phyloP scores from a whole-genome alignment of 2,113 vertebrate species.

The Setophaga petechia region DNA sequence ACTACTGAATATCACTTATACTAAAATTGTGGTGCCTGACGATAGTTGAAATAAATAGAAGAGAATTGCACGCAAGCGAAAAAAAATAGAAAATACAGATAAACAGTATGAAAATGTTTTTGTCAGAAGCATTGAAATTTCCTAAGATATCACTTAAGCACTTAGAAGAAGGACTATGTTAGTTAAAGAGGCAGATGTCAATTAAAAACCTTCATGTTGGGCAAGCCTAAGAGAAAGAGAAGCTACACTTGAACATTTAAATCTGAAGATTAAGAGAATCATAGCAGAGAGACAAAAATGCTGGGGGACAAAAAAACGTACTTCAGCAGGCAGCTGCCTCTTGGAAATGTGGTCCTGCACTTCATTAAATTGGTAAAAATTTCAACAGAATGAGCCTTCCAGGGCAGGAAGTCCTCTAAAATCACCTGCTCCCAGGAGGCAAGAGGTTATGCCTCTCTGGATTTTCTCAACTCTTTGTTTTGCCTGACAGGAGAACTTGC shows the following conservation, averaged over 20 bases:
- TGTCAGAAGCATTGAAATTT: not conserved
- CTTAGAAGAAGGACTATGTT: not conserved
- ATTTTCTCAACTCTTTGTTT: not conserved
- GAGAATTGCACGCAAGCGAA: not conserved
- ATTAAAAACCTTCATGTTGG: not conserved
- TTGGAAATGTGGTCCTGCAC: rapidly evolving
- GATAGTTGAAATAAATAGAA: slow-evolving; percentile 34
- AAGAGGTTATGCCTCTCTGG: not conserved
- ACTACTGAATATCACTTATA: slow-evolving; percentile 39
- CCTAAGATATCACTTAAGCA: not conserved
- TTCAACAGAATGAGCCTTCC: not conserved
- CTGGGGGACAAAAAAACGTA: not conserved
- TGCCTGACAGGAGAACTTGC: not conserved
- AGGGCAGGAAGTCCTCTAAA: not conserved
- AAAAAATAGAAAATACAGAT: not conserved
- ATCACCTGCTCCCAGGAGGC: rapidly evolving
- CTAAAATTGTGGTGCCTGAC: slow-evolving; percentile 27
- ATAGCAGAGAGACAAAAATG: not conserved
- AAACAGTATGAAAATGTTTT: not conserved
- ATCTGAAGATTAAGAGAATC: not conserved
- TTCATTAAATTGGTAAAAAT: not conserved
- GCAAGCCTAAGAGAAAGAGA: not conserved
- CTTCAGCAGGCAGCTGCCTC: not conserved
- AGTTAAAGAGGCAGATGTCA: not conserved
- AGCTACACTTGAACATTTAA: not conserved